These are phyloP conservation scores for Cosmia trapezina DNA, from an alignment of 2,888 invertebrate genomes.

Conservation along the genomic window DNA sequence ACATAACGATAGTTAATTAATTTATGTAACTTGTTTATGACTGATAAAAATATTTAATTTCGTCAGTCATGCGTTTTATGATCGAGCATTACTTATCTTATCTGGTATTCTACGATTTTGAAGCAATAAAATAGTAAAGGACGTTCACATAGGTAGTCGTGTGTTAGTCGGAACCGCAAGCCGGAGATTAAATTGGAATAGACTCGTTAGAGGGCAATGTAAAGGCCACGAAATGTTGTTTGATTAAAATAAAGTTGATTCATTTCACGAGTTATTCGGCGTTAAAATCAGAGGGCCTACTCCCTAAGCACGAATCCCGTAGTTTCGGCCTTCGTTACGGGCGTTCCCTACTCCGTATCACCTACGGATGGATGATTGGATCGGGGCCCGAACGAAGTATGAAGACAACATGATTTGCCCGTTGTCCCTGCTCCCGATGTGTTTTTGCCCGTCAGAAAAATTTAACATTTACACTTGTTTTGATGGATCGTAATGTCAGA, in stretches of 20 bases:
- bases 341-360: too few relatives aligned
- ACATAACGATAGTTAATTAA: constrained; percentile 29
- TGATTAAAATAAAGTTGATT: constrained; percentile 62
- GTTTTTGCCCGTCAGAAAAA: too few relatives aligned
- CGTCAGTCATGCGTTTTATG: constrained; percentile 57
- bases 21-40: constrained; percentile 40
- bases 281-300: too few relatives aligned
- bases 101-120: constrained; percentile 60
- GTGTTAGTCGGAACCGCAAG: constrained; percentile 31
- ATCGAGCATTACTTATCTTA: constrained; percentile 62
- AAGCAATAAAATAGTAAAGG: constrained; percentile 53
- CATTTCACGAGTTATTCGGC: constrained; percentile 47
- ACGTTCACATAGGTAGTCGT: constrained; percentile 39
- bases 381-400: too few relatives aligned
- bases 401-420: too few relatives aligned
- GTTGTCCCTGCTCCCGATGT: too few relatives aligned
- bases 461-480: too few relatives aligned
- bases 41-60: constrained; percentile 59
- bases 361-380: too few relatives aligned
- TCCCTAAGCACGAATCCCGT: too few relatives aligned
- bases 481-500: too few relatives aligned
- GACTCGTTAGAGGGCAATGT: constrained; percentile 60
- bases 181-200: constrained; percentile 40
- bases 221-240: constrained; percentile 51
- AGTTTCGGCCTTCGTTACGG: too few relatives aligned